These are phyloP conservation scores for Bombus pascuorum DNA, from an alignment of 1,140 invertebrate species.

Conservation along the genomic window DNA sequence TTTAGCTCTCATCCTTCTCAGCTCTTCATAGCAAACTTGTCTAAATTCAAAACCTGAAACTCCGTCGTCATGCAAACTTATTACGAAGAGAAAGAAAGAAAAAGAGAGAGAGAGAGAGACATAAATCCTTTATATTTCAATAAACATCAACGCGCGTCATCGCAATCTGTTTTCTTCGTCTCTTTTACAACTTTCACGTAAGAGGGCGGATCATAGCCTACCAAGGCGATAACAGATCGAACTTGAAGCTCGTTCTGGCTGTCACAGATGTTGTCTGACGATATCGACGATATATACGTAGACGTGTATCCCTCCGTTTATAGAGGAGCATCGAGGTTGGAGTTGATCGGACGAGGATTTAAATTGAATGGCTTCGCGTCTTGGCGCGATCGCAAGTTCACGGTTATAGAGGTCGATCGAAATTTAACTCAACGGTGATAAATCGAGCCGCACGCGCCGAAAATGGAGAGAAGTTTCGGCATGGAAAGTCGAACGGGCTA, in stretches of 20 bases:
- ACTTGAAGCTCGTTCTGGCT: background rate
- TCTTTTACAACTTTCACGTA: constrained; percentile 29
- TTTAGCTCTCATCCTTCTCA: no score
- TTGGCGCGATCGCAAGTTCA: constrained; percentile 6
- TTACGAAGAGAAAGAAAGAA: no score
- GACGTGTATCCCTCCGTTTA: background rate
- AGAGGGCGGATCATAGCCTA: background rate
- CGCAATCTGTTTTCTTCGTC: background rate
- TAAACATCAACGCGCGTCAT: background rate
- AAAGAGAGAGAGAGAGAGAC: no score
- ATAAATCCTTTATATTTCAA: background rate
- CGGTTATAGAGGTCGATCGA: constrained; percentile 21
- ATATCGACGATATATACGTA: background rate
- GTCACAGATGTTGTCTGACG: background rate
- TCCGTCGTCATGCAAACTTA: background rate
- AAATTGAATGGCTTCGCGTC: constrained; percentile 6
- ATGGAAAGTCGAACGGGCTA: background rate
- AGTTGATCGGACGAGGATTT: constrained; percentile 11
- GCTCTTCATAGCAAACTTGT: background rate
- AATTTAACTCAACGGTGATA: constrained; percentile 20
- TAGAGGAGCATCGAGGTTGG: background rate
- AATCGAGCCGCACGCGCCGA: background rate
- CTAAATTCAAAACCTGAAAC: background rate
- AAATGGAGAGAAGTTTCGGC: constrained; percentile 4
- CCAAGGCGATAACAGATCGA: no score